Base-by-base conservation (phyloP, 1,140 invertebrate species). In the Rhyzopertha dominica region DNA sequence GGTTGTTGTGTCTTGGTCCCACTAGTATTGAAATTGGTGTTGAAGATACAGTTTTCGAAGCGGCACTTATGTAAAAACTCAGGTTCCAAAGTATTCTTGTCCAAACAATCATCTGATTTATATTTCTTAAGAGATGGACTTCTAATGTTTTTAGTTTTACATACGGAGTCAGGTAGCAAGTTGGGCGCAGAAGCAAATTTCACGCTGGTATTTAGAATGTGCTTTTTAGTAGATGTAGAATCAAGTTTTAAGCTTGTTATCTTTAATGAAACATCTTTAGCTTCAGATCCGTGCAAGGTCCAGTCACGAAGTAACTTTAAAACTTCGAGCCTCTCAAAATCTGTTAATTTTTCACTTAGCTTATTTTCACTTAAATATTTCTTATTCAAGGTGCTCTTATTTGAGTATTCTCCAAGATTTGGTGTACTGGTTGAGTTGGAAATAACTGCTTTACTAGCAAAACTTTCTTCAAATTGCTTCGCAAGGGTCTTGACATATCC, bases 291-390 rank as follows among this genome's bases (percentile, higher is more conserved):
- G 51, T 69, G 67, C 26, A 64, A 43, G 45, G 59, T 63, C 72
- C 72, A 74, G 53, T 77, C 74, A 50, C 75, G 70, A 9, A 78
- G 59, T 53, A 77, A 69, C 54, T 71, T 74, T 2, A 76, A 53
- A 18, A 75, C 69, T 49, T 70, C 65, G 23, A 69, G 49, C 53
- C 71, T 65, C 56, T 78, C 76, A 46, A 67, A 62, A 32, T 70
- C 61, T 9, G 65, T 71, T 34, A 74, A 53, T 45, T 61, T 63
- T 50, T 61, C 53, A 37, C 52, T 55, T 16, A 63, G 24, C 29
- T 54, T 58, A 37, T 63, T 59, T 40, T 59, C 48, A 46, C 60
- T 63, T 1, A 58, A 51, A 25, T 55, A 59, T 31, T 61, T 58
- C 2, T 47, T 37, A 22, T 53, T 29, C 17, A 41, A 47, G 42